phyloP scores from a whole-genome alignment of 2,113 vertebrate genomes.

The Poeciliopsis occidentalis region DNA sequence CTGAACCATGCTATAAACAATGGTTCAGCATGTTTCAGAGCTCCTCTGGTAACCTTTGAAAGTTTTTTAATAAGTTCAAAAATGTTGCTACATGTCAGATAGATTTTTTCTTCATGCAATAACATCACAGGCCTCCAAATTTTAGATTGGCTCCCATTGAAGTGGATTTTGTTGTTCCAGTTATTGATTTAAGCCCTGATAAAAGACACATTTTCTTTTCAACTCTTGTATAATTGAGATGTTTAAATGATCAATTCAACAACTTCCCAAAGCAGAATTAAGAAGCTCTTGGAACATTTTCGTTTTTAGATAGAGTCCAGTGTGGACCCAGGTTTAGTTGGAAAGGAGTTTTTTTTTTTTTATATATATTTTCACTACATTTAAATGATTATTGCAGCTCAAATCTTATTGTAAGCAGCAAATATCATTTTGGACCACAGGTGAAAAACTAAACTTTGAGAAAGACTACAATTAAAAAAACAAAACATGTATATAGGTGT shows the following conservation, averaged over 20 bases:
- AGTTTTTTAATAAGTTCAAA: no score
- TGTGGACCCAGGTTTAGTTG: slow-evolving; percentile 17
- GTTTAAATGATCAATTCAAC: neutral
- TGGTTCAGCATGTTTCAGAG: neutral
- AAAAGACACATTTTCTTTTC: neutral
- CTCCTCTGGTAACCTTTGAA: neutral
- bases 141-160: neutral
- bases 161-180: neutral
- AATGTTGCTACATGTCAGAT: neutral
- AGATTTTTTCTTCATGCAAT: neutral
- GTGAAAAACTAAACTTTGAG: neutral
- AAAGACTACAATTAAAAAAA: slow-evolving; percentile 35
- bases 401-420: neutral
- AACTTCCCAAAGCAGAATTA: neutral
- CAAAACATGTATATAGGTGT: slow-evolving; percentile 64
- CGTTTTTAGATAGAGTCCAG: slow-evolving; percentile 3
- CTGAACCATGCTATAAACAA: neutral
- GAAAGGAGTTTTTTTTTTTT: neutral
- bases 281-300: neutral
- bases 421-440: slow-evolving; percentile 1
- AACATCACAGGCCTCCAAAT: neutral
- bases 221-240: slow-evolving; percentile 6
- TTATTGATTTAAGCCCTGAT: neutral
- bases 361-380: neutral
- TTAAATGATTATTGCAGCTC: neutral